Evolutionary conservation across 2,888 invertebrate genomes (phyloP).

Genomic region (Eupithecia insigniata): DNA sequence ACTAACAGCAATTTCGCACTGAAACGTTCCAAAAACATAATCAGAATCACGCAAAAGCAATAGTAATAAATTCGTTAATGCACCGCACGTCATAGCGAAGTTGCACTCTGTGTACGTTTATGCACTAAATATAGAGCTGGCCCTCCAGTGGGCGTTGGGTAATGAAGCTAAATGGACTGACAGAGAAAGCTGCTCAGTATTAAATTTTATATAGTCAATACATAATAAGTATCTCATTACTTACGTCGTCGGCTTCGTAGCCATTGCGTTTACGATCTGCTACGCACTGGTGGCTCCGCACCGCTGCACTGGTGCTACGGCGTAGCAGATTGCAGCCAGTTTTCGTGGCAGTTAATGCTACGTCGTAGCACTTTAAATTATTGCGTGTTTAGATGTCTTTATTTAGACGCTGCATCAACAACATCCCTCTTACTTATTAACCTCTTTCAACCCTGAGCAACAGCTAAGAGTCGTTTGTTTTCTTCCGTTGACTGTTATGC

Average conservation of each 20-base stretch:
- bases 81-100: constrained; percentile 33
- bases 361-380: neutral
- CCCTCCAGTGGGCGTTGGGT: neutral
- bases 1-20: neutral
- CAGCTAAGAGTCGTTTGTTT: neutral
- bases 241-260: no score
- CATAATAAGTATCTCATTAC: no score
- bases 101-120: constrained; percentile 32
- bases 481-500: neutral
- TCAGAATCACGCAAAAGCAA: constrained; percentile 37
- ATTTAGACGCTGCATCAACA: neutral
- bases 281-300: neutral
- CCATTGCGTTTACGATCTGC: neutral
- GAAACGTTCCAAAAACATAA: constrained; percentile 32
- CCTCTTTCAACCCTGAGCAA: neutral
- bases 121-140: constrained; percentile 22
- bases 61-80: constrained; percentile 37
- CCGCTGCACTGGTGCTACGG: neutral
- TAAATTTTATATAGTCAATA: no score
- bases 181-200: no score
- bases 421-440: neutral
- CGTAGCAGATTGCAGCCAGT: neutral
- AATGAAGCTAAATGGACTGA: no score
- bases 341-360: neutral
- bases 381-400: neutral